Evolutionary conservation across 2,888 invertebrate species (phyloP), one percentile per base, ranked within the genome.

Genomic region (Lasioglossum zephyrum): DNA sequence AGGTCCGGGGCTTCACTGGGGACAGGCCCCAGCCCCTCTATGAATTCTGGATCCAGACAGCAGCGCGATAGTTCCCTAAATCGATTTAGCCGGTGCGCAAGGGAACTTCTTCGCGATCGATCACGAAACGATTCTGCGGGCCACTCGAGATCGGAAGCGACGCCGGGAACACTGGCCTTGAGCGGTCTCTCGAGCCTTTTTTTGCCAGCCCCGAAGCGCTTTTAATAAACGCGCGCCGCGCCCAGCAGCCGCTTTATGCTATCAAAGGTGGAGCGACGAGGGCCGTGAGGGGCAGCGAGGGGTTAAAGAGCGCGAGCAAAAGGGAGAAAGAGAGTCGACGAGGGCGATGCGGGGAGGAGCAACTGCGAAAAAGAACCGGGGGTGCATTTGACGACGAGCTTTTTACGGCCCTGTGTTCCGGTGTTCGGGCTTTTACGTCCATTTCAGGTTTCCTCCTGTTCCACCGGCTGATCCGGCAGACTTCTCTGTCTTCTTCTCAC

Each of bases 301-400:
- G 31, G 88, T 82, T 69, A 84, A 86, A 88, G 87, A 82, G 85
- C 77, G 79, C 57, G 69, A 81, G 81, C 69, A 44, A 60, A 74
- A 81, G 60, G 66, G 79, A 44, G 72, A 70, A 66, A 53, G 44
- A 73, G 84, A 44, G 31, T 39, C 22, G 4, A n/a, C 16, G 49
- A 22, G 31, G 49, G 11, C 31, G 74, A 77, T 74, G 26, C 22
- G 73, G 49, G 72, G 73, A 60, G 74, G 57, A 75, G 70, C 63
- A 79, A 82, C 80, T 85, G 79, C 69, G 76, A 81, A 84, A 85
- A 88, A 86, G 90, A 88, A 87, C 84, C 44, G 88, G 85, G 80
- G 92, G 87, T 91, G 89, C 92, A 93, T 93, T 93, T 92, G 91
- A 93, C 92, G 93, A 92, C 91, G 91, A 91, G 92, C 91, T 93